Base-by-base conservation (phyloP, 2,797 vertebrate species). In the Labroides dimidiatus region DNA sequence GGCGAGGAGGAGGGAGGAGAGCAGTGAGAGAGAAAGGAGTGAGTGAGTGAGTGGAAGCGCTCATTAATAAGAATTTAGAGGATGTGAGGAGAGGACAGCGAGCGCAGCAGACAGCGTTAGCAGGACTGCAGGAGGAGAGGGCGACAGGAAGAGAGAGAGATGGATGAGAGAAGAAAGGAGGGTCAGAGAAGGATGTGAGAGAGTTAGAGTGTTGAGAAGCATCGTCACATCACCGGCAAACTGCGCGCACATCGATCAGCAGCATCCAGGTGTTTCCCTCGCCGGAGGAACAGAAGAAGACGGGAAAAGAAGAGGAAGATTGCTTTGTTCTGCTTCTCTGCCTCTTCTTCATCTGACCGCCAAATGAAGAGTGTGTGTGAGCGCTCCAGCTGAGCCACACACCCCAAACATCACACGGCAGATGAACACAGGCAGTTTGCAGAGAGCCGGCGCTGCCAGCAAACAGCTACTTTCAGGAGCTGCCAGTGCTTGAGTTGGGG, bases 11-110 rank as follows among this genome's bases (percentile, higher is more conserved):
- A 9, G 21, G 16, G n/a, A n/a, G n/a, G 20, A 24, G 58, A 54
- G 77, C 37, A 47, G 50, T 37, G 47, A 20, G 4, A 17, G 50
- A 57, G 77, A 75, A 62, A 55, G 64, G 67, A 75, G 69, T 49
- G 69, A 82, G 54, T n/a, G 52, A 54, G 53, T 51, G 24, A 51
- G 78, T 62, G 74, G 75, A 85, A 59, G 75, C 37, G n/a, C 78
- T 87, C 70, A 68, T 90, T 89, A 82, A 87, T 79, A 84, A 58
- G 62, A 82, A 72, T 80, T 77, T 67, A 80, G 69, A 84, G 78
- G 78, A 89, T 77, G 84, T 59, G 82, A 76, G 4, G 69, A 77
- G 77, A 66, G 69, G 76, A 66, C 70, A 69, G 64, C 27, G 0
- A 72, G 53, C 4, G 10, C 45, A 19, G 72, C 33, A 52, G 49